A percentile compares a stretch with the other conserved stretches of the same genome.
phyloP scores from a whole-genome alignment of 2,113 vertebrate species.

The Corythornis cristatus region DNA sequence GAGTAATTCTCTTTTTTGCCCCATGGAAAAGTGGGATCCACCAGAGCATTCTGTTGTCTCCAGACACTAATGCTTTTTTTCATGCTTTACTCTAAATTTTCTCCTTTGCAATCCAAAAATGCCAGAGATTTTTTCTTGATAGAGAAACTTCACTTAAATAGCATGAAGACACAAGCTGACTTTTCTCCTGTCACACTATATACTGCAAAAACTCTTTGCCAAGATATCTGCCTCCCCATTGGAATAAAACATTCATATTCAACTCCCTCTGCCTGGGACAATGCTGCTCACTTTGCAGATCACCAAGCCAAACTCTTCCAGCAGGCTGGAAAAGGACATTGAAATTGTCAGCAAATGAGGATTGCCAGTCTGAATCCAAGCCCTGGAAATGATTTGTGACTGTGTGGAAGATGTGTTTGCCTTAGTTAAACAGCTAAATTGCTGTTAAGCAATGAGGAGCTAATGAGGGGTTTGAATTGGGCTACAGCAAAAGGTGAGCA shows the following conservation, averaged over 20 bases:
- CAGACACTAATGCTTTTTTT: not conserved
- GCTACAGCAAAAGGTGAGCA: not conserved
- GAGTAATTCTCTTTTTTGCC: not conserved
- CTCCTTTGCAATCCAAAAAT: not conserved
- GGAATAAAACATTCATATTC: not conserved
- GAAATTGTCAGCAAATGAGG: slow-evolving; percentile 18
- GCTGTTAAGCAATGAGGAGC: not conserved
- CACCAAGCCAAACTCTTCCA: not conserved
- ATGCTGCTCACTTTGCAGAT: not conserved
- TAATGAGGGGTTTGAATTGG: not conserved
- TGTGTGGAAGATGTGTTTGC: not conserved
- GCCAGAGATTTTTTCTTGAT: not conserved
- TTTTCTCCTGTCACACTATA: not conserved
- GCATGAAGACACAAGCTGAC: not conserved
- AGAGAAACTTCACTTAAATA: not conserved
- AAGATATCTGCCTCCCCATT: not conserved
- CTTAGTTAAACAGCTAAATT: not conserved
- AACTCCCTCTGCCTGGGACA: not conserved
- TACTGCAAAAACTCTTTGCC: not conserved
- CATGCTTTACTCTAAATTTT: not conserved
- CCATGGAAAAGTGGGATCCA: not conserved
- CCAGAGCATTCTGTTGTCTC: not conserved
- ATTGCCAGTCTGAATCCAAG: not conserved
- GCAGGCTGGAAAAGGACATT: slow-evolving; percentile 7
- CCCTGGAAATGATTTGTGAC: not conserved